Evolutionary conservation across 2,113 vertebrate genomes (phyloP).

Genomic region (Sardina pilchardus): DNA sequence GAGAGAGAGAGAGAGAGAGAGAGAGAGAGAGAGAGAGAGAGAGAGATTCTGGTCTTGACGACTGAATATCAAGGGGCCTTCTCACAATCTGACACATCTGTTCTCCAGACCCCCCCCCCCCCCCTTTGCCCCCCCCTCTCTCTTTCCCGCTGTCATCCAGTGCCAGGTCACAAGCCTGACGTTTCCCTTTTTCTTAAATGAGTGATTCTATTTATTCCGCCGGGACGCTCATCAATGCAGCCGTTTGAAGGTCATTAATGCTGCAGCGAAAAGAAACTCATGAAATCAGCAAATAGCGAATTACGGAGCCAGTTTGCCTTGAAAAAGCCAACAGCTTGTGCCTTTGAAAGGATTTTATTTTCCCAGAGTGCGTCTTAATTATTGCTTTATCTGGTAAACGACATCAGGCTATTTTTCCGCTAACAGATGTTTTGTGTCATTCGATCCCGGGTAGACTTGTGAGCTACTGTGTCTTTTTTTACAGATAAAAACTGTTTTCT

Average conservation of each 20-base stretch:
- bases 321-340: constrained; percentile 10
- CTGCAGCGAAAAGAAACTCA: neutral
- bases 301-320: neutral
- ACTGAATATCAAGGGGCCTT: constrained; percentile 28
- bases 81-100: constrained; percentile 44
- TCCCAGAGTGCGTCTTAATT: constrained; percentile 16
- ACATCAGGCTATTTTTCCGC: neutral
- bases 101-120: constrained; percentile 37
- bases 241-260: constrained; percentile 11
- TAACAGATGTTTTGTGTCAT: constrained; percentile 9
- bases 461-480: constrained; percentile 14
- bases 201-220: constrained; percentile 23
- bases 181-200: constrained; percentile 37
- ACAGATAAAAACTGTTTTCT: neutral
- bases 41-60: constrained; percentile 16
- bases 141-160: constrained; percentile 33
- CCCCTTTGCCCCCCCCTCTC: neutral
- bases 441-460: neutral
- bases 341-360: constrained; percentile 15
- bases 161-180: constrained; percentile 39
- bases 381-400: constrained; percentile 4
- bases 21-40: neutral
- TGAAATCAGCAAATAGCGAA: constrained; percentile 18
- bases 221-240: neutral
- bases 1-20: constrained; percentile 1